A percentile compares a stretch with the other conserved stretches of the same genome.
Conservation (phyloP, 2,797 vertebrate species). For the Lutjanus argentimaculatus region DNA sequence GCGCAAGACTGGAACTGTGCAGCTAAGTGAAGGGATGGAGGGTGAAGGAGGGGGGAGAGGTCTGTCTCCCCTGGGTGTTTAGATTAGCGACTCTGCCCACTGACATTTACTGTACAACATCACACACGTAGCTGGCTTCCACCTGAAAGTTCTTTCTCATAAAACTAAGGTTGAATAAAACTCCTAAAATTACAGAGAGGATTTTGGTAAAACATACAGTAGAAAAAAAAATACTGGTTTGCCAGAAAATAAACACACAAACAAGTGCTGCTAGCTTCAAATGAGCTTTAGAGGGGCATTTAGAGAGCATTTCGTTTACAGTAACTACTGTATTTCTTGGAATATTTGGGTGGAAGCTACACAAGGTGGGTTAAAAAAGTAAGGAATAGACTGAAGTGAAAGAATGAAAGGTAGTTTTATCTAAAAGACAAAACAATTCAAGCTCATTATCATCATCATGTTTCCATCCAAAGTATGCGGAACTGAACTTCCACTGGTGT, state of each 20-base stretch:
- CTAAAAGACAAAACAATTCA: neutral
- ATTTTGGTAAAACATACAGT: constrained; percentile 19
- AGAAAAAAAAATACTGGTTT: constrained; percentile 1
- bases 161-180: constrained; percentile 10
- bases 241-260: neutral
- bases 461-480: too few relatives aligned
- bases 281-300: neutral
- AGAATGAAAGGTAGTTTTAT: neutral
- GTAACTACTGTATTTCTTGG: neutral
- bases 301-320: neutral
- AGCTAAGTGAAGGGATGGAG: constrained; percentile 44
- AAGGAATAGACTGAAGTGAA: neutral
- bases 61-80: constrained; percentile 52
- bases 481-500: too few relatives aligned
- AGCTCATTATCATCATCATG: neutral
- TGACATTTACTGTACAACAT: constrained; percentile 67
- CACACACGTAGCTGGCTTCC: constrained; percentile 45
- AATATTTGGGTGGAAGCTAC: neutral
- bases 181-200: constrained; percentile 11
- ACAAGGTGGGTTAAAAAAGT: neutral
- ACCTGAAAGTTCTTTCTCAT: constrained; percentile 37
- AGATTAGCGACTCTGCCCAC: constrained; percentile 63
- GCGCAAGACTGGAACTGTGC: constrained; percentile 54
- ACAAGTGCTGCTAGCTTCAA: neutral
- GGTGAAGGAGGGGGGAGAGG: constrained; percentile 13